Base-by-base conservation (phyloP, 2,797 vertebrate species). In the Macrochelys suwanniensis region DNA sequence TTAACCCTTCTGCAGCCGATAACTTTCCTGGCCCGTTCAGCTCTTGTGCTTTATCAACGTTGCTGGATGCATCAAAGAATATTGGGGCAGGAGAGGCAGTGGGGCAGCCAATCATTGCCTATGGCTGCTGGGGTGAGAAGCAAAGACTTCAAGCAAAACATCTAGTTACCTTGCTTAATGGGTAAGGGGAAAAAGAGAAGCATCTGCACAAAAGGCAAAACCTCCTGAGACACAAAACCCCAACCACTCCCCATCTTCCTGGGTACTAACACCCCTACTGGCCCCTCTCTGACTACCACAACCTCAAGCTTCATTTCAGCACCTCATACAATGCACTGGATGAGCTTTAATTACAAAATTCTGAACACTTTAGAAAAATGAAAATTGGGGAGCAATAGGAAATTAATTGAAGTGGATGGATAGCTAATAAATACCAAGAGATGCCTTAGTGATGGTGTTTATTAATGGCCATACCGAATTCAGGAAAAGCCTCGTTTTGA, bases 301-400 rank as follows among this genome's bases (percentile, higher is more conserved):
- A 65, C 7, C 45, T 82, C 54, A 54, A 82, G 26, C 47, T 23
- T 31, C 45, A n/a, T 26, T 50, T 50, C 68, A 85, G 15, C 33
- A 26, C 37, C 80, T 33, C 11, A 0, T 45, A 49, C 45, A 53
- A 47, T 21, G 26, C 26, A 80, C 68, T 49, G 45, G 45, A 9
- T 0, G 2, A 23, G 56, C 76, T 57, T 45, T 3, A 1, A 2
- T 57, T 53, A 42, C 7, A 4, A 28, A 0, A 2, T 23, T 87
- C n/a, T 5, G 1, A 0, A 2, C 54, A 10, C 0, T 0, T 3
- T 53, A 25, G 33, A 54, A 59, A 45, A 56, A 82, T 37, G 68
- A 84, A 88, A 93, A 5, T 21, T 17, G 57, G n/a, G 56, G 19
- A 25, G 7, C 84, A 59, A 78, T 54, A 95, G 51, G 82, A 86